These are phyloP conservation scores for Genyomyrus donnyi DNA, from an alignment of 2,113 vertebrate species.

Conservation along the genomic window DNA sequence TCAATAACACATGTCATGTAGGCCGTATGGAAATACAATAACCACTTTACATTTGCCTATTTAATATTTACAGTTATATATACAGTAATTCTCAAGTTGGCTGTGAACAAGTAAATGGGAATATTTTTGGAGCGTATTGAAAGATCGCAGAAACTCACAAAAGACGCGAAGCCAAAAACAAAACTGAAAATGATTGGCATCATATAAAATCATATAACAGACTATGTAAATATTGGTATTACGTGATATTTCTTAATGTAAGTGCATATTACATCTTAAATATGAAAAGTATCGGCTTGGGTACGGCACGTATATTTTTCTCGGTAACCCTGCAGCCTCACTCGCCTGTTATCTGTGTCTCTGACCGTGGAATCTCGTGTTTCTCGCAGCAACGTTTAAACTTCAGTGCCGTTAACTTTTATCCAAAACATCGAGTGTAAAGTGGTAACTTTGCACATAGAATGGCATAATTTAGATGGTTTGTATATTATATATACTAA, in stretches of 20 bases:
- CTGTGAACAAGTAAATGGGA: background rate
- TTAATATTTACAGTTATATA: background rate
- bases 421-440: background rate
- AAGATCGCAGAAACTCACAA: background rate
- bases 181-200: background rate
- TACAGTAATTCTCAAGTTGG: background rate
- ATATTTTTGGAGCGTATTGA: background rate
- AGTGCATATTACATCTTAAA: background rate
- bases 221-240: background rate
- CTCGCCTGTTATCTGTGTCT: background rate
- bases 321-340: background rate
- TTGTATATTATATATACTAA: background rate
- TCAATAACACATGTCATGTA: background rate
- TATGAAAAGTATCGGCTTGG: background rate
- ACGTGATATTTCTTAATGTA: background rate
- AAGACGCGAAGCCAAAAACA: background rate
- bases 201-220: background rate
- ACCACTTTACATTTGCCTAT: background rate
- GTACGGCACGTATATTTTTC: background rate
- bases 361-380: background rate
- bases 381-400: background rate
- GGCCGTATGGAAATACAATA: background rate
- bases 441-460: background rate
- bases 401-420: background rate
- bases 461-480: background rate